These are phyloP conservation scores for Xenus cinereus DNA, from an alignment of 2,113 vertebrate species.

Conservation along the genomic window DNA sequence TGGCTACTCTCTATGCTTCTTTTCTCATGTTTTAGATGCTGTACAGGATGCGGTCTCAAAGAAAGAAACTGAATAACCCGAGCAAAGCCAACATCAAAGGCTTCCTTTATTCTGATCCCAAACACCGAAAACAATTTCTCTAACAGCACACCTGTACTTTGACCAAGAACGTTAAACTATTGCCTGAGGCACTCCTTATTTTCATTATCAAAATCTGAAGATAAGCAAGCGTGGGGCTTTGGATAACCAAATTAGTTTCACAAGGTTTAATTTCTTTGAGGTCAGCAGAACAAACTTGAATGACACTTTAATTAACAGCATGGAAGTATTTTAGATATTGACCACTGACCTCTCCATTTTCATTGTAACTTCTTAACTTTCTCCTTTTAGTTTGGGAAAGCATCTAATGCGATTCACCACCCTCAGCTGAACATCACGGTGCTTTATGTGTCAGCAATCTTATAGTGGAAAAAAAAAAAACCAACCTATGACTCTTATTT, in stretches of 20 bases:
- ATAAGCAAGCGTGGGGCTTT: constrained; percentile 31
- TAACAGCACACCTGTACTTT: constrained; percentile 54
- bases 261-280: not conserved
- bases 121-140: not conserved
- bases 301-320: constrained; percentile 23
- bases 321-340: not conserved
- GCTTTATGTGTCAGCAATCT: not conserved
- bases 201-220: constrained; percentile 30
- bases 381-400: not conserved
- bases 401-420: not conserved
- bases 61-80: not conserved
- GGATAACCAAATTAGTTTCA: constrained; percentile 16
- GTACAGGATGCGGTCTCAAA: not conserved
- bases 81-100: constrained; percentile 34
- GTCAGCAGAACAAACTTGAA: not conserved
- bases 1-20: not conserved
- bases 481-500: not conserved
- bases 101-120: constrained; percentile 1
- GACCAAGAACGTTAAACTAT: constrained; percentile 56
- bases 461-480: not conserved
- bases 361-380: not conserved
- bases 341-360: not conserved
- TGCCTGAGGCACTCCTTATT: constrained; percentile 39
- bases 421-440: not conserved
- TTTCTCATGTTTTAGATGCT: not conserved